phyloP scores from a whole-genome alignment of 2,797 vertebrate species.

The Diplodus sargus region DNA sequence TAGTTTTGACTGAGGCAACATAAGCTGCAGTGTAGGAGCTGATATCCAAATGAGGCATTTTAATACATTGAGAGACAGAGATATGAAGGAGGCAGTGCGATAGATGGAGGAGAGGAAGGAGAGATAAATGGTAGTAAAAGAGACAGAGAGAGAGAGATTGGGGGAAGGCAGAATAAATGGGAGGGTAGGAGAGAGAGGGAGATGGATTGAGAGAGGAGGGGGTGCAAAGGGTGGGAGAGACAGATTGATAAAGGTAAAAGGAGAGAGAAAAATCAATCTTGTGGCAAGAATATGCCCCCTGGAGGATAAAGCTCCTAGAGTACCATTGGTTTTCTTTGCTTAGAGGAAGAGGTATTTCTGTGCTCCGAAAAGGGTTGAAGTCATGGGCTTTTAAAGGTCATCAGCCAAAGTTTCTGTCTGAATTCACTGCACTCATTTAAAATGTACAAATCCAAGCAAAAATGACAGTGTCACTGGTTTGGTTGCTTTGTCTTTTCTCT shows the following conservation, averaged over 20 bases:
- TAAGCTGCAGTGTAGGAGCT: constrained; percentile 29
- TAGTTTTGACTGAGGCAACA: constrained; percentile 51
- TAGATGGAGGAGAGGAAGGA: constrained; percentile 36
- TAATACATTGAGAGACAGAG: constrained; percentile 55
- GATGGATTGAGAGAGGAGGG: constrained; percentile 53
- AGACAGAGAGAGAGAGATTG: constrained; percentile 55
- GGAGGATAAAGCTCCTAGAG: constrained; percentile 48
- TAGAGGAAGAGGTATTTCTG: constrained; percentile 28
- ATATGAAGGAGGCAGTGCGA: constrained; percentile 34
- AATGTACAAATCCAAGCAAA: not conserved
- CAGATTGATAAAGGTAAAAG: constrained; percentile 67
- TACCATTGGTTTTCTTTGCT: constrained; percentile 38
- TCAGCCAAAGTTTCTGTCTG: constrained; percentile 13
- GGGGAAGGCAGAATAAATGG: constrained; percentile 58
- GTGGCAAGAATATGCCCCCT: constrained; percentile 55
- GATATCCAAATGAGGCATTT: constrained; percentile 64
- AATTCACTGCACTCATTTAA: not conserved
- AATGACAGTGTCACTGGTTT: not conserved
- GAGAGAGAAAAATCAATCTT: constrained; percentile 57
- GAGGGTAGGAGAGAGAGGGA: constrained; percentile 39
- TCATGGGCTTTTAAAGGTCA: constrained; percentile 24
- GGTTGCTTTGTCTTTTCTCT: not conserved
- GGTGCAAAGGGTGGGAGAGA: constrained; percentile 38
- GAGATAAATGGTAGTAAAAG: constrained; percentile 62
- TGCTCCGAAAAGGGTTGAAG: not conserved